These are phyloP conservation scores for Steinernema carpocapsae DNA, from an alignment of 2,888 invertebrate genomes.

Conservation along the genomic window DNA sequence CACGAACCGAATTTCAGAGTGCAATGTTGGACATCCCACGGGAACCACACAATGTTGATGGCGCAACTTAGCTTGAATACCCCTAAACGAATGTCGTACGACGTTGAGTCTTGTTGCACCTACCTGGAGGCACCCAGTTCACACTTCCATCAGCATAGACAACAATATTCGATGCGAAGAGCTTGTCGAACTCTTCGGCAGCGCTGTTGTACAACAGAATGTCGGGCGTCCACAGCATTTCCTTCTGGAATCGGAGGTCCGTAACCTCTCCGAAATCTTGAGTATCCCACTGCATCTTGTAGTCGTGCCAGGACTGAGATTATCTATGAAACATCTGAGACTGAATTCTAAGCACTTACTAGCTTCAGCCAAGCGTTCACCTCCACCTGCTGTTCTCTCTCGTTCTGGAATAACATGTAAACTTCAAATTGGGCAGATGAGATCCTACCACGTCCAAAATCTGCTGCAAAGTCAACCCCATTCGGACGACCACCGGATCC, in stretches of 20 bases:
- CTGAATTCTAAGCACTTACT: conserved; percentile 15
- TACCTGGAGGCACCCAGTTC: conserved; percentile 86
- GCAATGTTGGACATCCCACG: conserved; percentile 86
- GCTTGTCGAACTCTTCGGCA: conserved; percentile 97
- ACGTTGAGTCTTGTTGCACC: not conserved
- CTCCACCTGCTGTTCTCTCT: conserved; percentile 59
- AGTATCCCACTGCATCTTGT: conserved; percentile 54
- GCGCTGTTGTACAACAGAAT: conserved; percentile 75
- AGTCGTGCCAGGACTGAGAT: conserved; percentile 52
- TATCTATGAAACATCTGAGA: not conserved
- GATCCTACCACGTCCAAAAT: conserved; percentile 44
- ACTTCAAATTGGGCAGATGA: not conserved
- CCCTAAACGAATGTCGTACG: conserved; percentile 74
- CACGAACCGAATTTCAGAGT: conserved; percentile 63
- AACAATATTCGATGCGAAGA: conserved; percentile 95
- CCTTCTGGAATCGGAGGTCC: conserved; percentile 52
- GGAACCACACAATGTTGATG: conserved; percentile 99
- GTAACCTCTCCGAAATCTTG: conserved; percentile 54
- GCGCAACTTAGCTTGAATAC: conserved; percentile 76
- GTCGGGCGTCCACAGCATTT: conserved; percentile 60
- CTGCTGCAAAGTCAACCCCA: conserved; percentile 53
- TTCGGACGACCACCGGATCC: conserved; percentile 52
- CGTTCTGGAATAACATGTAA: conserved; percentile 45
- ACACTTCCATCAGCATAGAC: conserved; percentile 92
- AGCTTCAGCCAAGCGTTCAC: conserved; percentile 59